A percentile compares a stretch with the other conserved stretches of the same genome.
These are phyloP conservation scores for Ancistrus triradiatus DNA, from an alignment of 2,113 vertebrate species.

Conservation along the genomic window DNA sequence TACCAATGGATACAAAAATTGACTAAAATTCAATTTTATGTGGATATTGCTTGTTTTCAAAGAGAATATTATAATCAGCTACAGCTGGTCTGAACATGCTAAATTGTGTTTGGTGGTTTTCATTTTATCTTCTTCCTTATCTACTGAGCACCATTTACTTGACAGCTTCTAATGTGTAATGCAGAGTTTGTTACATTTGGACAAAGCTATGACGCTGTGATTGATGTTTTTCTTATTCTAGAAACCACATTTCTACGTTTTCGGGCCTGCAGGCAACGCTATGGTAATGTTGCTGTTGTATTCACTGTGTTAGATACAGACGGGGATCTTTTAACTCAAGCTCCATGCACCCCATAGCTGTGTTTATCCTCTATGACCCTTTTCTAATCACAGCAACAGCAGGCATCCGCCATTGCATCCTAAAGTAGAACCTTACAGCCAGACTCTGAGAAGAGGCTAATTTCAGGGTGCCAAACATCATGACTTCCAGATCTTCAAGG, in stretches of 20 bases:
- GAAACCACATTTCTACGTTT: background rate
- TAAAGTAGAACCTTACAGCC: constrained; percentile 7
- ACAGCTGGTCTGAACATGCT: too few relatives aligned
- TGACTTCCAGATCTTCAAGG: background rate
- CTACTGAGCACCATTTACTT: too few relatives aligned
- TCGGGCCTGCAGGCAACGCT: constrained; percentile 4
- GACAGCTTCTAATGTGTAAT: too few relatives aligned
- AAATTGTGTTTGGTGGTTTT: too few relatives aligned
- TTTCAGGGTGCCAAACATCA: constrained; percentile 16
- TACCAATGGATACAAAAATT: too few relatives aligned
- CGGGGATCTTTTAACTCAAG: background rate
- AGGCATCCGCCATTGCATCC: background rate
- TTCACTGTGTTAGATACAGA: background rate
- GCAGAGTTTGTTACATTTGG: background rate
- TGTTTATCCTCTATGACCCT: constrained; percentile 28
- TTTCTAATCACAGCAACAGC: constrained; percentile 22
- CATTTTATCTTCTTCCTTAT: too few relatives aligned
- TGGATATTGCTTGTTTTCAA: too few relatives aligned
- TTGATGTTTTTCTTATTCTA: too few relatives aligned
- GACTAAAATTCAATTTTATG: too few relatives aligned
- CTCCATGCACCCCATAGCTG: constrained; percentile 9
- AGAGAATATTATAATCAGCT: too few relatives aligned
- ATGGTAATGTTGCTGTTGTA: constrained; percentile 1
- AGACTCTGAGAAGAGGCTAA: background rate
- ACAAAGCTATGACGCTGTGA: background rate